phyloP scores from a whole-genome alignment of 2,888 invertebrate species.

The Brenthis hecate region DNA sequence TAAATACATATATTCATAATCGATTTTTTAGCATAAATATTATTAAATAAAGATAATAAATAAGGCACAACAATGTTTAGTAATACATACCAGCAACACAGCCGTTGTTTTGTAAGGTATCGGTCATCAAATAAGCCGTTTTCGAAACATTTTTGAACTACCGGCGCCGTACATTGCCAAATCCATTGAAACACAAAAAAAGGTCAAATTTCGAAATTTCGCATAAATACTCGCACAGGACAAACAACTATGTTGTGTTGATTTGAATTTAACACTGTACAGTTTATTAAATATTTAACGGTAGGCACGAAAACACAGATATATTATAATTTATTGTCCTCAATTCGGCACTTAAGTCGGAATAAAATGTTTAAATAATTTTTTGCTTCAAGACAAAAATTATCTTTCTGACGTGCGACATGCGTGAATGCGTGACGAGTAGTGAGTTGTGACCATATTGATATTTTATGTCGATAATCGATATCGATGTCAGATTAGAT shows the following conservation, averaged over 20 bases:
- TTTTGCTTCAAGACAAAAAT: constrained; percentile 44
- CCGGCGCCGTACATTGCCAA: constrained; percentile 41
- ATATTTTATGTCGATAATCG: constrained; percentile 16
- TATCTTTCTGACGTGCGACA: constrained; percentile 41
- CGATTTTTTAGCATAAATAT: not conserved
- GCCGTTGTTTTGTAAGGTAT: constrained; percentile 36
- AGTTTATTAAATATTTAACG: constrained; percentile 9
- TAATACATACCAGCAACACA: constrained; percentile 43
- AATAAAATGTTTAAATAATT: constrained; percentile 42
- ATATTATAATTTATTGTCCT: constrained; percentile 30
- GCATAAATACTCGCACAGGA: constrained; percentile 29
- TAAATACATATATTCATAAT: not conserved
- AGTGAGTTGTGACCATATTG: constrained; percentile 8
- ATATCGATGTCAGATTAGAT: constrained; percentile 16
- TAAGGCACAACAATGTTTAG: not conserved
- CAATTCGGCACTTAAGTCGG: constrained; percentile 34
- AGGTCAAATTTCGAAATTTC: constrained; percentile 39
- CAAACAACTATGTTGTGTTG: constrained; percentile 27
- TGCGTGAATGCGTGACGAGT: constrained; percentile 35
- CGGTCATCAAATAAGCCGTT: constrained; percentile 40
- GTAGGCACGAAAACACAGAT: constrained; percentile 23
- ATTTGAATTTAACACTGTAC: constrained; percentile 21
- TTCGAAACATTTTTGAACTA: constrained; percentile 32
- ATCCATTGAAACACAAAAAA: constrained; percentile 37
- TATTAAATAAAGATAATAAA: not conserved